phyloP scores from a whole-genome alignment of 2,797 vertebrate genomes.

The Choloepus didactylus region DNA sequence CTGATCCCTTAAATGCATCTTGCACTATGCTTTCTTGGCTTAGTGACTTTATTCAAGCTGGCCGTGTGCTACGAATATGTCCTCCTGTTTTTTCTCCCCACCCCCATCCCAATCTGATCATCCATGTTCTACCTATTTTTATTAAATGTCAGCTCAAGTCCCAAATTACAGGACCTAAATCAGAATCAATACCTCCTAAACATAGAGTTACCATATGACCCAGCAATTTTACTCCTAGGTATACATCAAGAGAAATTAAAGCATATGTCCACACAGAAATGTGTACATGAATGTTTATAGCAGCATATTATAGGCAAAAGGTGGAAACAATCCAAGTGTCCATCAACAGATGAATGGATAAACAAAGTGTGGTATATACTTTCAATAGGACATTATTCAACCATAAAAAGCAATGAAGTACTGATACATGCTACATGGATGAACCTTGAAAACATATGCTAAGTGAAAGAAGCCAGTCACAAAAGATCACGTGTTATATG shows the following conservation, averaged over 20 bases:
- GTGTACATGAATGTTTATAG: neutral
- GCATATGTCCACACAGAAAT: conserved; percentile 27
- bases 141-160: conserved; percentile 58
- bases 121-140: conserved; percentile 10
- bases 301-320: conserved; percentile 46
- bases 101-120: neutral
- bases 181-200: conserved; percentile 46
- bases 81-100: neutral
- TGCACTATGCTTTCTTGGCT: neutral
- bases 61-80: neutral
- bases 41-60: conserved; percentile 15
- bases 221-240: conserved; percentile 20
- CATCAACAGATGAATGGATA: conserved; percentile 20
- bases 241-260: conserved; percentile 55
- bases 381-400: conserved; percentile 13
- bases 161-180: neutral
- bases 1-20: neutral
- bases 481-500: neutral
- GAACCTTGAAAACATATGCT: neutral
- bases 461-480: conserved; percentile 41
- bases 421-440: neutral
- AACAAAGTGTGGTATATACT: neutral
- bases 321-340: neutral
- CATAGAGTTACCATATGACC: conserved; percentile 5
- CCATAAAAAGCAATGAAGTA: conserved; percentile 20